A percentile compares a stretch with the other conserved stretches of the same genome.
These are phyloP conservation scores for Conomelus anceps DNA, from an alignment of 2,888 invertebrate species.

Conservation along the genomic window DNA sequence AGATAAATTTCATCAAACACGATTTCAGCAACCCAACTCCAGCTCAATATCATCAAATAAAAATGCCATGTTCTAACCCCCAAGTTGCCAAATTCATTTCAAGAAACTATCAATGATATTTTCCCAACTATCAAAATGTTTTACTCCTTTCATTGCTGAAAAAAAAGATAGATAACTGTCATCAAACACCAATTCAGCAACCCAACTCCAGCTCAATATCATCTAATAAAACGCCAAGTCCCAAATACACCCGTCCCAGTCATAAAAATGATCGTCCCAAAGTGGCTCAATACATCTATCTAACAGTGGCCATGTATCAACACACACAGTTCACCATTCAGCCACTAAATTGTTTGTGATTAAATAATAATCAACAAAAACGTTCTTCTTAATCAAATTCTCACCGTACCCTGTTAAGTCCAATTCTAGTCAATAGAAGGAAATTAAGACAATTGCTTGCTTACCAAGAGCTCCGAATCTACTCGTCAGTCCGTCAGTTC, in stretches of 20 bases:
- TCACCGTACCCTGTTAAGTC: conserved; percentile 1
- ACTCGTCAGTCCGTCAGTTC: neutral
- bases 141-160: too few species aligned
- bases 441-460: conserved; percentile 13
- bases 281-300: neutral
- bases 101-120: too few species aligned
- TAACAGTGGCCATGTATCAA: too few species aligned
- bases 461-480: neutral
- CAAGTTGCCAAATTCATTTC: too few species aligned
- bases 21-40: too few species aligned
- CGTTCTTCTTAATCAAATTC: conserved; percentile 12
- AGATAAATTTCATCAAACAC: too few species aligned
- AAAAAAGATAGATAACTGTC: too few species aligned
- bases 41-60: too few species aligned
- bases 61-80: too few species aligned
- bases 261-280: neutral
- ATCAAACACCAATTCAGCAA: neutral
- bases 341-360: conserved; percentile 6
- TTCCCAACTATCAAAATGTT: too few species aligned
- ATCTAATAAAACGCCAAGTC: neutral
- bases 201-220: neutral
- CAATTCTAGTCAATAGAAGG: conserved; percentile 6
- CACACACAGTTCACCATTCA: neutral
- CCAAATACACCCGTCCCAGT: neutral
- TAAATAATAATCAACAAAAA: conserved; percentile 13